A percentile compares a stretch with the other conserved stretches of the same genome.
Evolutionary conservation across 92 coral and sea anemone genomes (phyloP).

Genomic region (Zoanthus solanderi): DNA sequence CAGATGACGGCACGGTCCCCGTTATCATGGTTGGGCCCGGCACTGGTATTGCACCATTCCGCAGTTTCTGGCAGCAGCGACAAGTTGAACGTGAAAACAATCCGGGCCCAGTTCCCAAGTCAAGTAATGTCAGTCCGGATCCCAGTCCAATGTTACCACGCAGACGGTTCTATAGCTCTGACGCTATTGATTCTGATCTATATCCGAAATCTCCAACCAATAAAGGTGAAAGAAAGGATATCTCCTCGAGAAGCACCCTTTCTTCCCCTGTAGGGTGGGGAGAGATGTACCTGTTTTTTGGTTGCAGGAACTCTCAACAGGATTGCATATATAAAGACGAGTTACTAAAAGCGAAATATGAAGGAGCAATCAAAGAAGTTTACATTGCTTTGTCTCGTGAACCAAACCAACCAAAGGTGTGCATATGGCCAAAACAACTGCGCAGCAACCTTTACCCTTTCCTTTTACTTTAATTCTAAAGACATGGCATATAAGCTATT

Average conservation of each 20-base stretch:
- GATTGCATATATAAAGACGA: slow-evolving; percentile 91
- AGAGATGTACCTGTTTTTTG: slow-evolving; percentile 84
- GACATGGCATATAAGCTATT: too few species aligned
- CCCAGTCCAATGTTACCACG: slow-evolving; percentile 55
- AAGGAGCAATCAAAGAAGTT: slow-evolving; percentile 78
- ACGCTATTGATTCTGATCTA: background rate
- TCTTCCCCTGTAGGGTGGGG: slow-evolving; percentile 73
- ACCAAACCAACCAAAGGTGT: slow-evolving; percentile 87
- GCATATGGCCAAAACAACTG: background rate
- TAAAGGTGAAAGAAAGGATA: slow-evolving; percentile 7
- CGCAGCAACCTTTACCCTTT: background rate
- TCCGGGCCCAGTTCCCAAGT: slow-evolving; percentile 52
- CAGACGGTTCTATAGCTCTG: slow-evolving; percentile 7
- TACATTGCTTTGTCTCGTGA: slow-evolving; percentile 91
- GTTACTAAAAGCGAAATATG: slow-evolving; percentile 68
- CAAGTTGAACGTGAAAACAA: slow-evolving; percentile 72
- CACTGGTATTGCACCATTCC: slow-evolving; percentile 97
- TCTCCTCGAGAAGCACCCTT: slow-evolving; percentile 1
- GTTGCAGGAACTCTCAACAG: slow-evolving; percentile 88
- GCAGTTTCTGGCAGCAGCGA: slow-evolving; percentile 99
- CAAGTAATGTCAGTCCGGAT: slow-evolving; percentile 50
- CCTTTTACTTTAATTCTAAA: background rate
- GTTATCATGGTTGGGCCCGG: slow-evolving; percentile 99
- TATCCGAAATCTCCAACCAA: background rate
- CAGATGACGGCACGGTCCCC: slow-evolving; percentile 88